Conservation (phyloP, 2,888 invertebrate species). For the Spodoptera exigua region DNA sequence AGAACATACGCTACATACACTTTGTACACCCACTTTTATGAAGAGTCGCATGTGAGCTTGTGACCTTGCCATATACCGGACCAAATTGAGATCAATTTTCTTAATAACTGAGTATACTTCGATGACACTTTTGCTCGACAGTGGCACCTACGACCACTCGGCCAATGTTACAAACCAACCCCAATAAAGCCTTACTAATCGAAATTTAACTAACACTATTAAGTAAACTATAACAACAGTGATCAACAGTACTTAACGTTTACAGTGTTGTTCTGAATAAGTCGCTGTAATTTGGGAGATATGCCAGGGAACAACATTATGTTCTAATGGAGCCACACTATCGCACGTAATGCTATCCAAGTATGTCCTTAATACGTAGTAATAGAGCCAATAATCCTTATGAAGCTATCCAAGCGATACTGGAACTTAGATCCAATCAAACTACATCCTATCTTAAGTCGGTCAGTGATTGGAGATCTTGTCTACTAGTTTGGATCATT, state of each 20-base stretch:
- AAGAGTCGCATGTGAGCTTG: too few species aligned
- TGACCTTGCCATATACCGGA: too few species aligned
- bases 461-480: slow-evolving; percentile 22
- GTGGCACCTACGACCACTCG: too few species aligned
- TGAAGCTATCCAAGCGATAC: slow-evolving; percentile 28
- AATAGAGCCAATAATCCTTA: slow-evolving; percentile 48
- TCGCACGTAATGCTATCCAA: slow-evolving; percentile 26
- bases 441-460: slow-evolving; percentile 26
- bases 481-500: slow-evolving; percentile 14
- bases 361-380: slow-evolving; percentile 31
- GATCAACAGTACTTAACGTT: slow-evolving; percentile 23
- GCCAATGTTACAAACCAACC: too few species aligned
- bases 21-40: too few species aligned
- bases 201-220: slow-evolving; percentile 11
- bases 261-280: slow-evolving; percentile 11
- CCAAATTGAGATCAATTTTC: too few species aligned
- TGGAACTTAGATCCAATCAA: slow-evolving; percentile 48
- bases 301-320: slow-evolving; percentile 33
- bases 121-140: too few species aligned
- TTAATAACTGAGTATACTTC: too few species aligned
- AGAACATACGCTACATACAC: too few species aligned
- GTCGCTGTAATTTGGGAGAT: slow-evolving; percentile 36
- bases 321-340: slow-evolving; percentile 29
- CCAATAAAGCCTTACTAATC: slow-evolving; percentile 1
- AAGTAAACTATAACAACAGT: slow-evolving; percentile 5